Evolutionary conservation across 2,113 vertebrate genomes (phyloP), one percentile per base, ranked within the genome.

Genomic region (Todiramphus saurophagus): DNA sequence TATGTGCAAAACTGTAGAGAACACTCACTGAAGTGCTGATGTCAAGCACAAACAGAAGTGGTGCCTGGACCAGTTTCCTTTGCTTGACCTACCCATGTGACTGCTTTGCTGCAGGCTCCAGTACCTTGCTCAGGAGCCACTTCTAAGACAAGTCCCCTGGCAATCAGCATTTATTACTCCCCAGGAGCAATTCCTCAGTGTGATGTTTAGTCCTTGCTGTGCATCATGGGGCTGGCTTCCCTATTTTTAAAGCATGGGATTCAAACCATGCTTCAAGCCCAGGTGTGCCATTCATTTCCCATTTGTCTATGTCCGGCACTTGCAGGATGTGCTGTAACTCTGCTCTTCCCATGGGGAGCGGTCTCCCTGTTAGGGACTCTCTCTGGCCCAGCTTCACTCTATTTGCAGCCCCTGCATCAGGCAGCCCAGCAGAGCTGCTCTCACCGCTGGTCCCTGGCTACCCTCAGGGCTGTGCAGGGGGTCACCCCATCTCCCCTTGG

Each of bases 271-370:
- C 37, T 48, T 79, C 66, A 48, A 27, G 21, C 20, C 30, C 6
- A 72, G 56, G 23, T 41, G 8, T 3, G 5, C 13, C 41, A 6
- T 46, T 59, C 1, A 2, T 63, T 74, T 62, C 37, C 35, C 6
- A 17, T 81, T 84, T 72, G 51, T 2, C 18, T 37, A 1, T 16
- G 30, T 35, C 10, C 60, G 43, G 16, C 31, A 81, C 21, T 5
- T 48, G 27, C 21, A 35, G 66, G n/a, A 51, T 0, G 0, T 27
- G 9, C 12, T 24, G 5, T 20, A 88, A 41, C 5, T 43, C 18
- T 5, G 4, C 55, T 70, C 15, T 46, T 39, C 37, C 13, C 0
- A 0, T 5, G 15, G 19, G 25, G 27, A 48, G 5, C 3, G 11
- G 21, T 10, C 5, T 79, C 15, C 5, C 50, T 73, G 74, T 77